phyloP scores from a whole-genome alignment of 2,888 invertebrate genomes.

The Troglohyphantes excavatus region DNA sequence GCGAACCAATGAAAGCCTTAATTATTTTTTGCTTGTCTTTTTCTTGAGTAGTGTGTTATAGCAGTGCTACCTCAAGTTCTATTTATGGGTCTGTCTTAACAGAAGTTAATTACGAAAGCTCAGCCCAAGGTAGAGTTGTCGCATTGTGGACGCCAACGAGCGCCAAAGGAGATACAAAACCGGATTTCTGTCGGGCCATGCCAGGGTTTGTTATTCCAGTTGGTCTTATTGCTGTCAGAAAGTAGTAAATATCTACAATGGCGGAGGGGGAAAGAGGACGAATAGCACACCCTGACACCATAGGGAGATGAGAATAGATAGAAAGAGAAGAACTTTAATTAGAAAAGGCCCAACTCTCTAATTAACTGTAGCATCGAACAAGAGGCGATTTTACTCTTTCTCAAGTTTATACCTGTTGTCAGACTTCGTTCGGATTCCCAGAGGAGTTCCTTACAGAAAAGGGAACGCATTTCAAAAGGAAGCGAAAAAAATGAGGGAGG shows the following conservation, averaged over 20 bases:
- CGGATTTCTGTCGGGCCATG: constrained; percentile 60
- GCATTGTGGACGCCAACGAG: constrained; percentile 34
- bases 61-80: constrained; percentile 39
- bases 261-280: constrained; percentile 18
- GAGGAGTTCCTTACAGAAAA: constrained; percentile 27
- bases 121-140: constrained; percentile 46
- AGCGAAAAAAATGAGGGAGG: constrained; percentile 22
- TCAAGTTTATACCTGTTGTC: constrained; percentile 76
- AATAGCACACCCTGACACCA: constrained; percentile 53
- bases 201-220: constrained; percentile 73
- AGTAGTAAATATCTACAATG: constrained; percentile 69
- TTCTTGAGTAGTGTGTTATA: constrained; percentile 32
- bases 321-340: constrained; percentile 71
- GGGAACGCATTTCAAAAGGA: constrained; percentile 37
- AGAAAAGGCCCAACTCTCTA: constrained; percentile 68
- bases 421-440: constrained; percentile 53
- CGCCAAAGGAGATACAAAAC: constrained; percentile 74
- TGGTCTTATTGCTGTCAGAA: constrained; percentile 75
- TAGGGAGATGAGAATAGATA: constrained; percentile 37
- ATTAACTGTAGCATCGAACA: constrained; percentile 75
- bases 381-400: constrained; percentile 66
- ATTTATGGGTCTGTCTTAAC: constrained; percentile 66
- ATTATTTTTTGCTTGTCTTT: constrained; percentile 31
- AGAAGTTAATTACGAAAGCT: constrained; percentile 72
- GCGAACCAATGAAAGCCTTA: not conserved